These are phyloP conservation scores for Etheostoma spectabile DNA, from an alignment of 2,113 vertebrate genomes.

Conservation along the genomic window DNA sequence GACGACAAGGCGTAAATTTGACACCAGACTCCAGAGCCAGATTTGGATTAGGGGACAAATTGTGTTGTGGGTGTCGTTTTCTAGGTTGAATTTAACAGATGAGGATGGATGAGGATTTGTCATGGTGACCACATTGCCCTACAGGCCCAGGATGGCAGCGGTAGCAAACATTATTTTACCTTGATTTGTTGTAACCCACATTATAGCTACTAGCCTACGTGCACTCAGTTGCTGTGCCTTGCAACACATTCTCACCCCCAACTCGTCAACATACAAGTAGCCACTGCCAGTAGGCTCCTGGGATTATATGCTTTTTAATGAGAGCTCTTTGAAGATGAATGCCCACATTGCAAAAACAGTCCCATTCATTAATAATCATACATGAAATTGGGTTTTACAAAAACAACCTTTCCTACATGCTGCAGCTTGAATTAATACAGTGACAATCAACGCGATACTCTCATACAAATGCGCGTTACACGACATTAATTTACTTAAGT, in stretches of 20 bases:
- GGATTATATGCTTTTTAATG: conserved; percentile 65
- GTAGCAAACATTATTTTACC: conserved; percentile 12
- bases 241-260: no score
- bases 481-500: conserved; percentile 66
- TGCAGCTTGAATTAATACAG: conserved; percentile 59
- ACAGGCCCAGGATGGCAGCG: conserved; percentile 10
- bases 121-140: conserved; percentile 31
- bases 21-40: conserved; percentile 69
- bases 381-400: conserved; percentile 54
- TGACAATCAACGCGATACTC: conserved; percentile 32
- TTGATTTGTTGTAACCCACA: conserved; percentile 19
- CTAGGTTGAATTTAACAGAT: conserved; percentile 50
- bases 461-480: conserved; percentile 67
- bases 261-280: conserved; percentile 31
- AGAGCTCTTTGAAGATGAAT: conserved; percentile 70
- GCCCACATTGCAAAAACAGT: conserved; percentile 64
- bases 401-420: conserved; percentile 59
- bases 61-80: conserved; percentile 69
- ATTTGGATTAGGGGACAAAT: conserved; percentile 73
- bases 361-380: conserved; percentile 71
- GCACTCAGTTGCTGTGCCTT: conserved; percentile 22
- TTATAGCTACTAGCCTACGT: conserved; percentile 8
- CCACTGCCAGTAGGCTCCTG: conserved; percentile 44
- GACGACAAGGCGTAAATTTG: conserved; percentile 64
- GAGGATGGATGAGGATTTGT: conserved; percentile 57